Base-by-base conservation (phyloP, 1,140 invertebrate genomes). In the Cotesia glomerata region DNA sequence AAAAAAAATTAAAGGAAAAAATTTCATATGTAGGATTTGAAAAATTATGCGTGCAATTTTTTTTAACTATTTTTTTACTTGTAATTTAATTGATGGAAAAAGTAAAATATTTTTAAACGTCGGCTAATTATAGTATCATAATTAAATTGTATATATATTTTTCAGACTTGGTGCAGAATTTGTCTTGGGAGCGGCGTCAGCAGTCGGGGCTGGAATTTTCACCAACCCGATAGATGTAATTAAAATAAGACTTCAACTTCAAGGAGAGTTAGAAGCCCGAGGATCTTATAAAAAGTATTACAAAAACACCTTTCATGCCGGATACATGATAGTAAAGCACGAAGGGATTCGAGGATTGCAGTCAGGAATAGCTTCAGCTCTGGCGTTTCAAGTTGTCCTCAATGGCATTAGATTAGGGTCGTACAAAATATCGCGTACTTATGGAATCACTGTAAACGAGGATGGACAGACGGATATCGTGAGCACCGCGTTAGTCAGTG, bases 231-330 rank as follows among this genome's bases (percentile, higher is more conserved):
- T 97, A 49, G 96, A 98, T 82, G 94, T 97, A 1, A 90, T 97
- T 0, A 98, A 98, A 87, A 97, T 95, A 5, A 89, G 95, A n/a
- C 90, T 97, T 78, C 96, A 98, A 82, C 86, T 97, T 0, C 96
- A 97, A 86, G 96, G 96, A 8, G 96, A 98, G 82, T 81, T 97
- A 13, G 89, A 91, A 74, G 90, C 91, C 1, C 88, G 89, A 49
- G 94, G 94, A 0, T 82, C 89, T 1, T 92, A 92, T 75, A 83
- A 84, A 9, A 88, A 88, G 32, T 86, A 89, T 74, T 92, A 91
- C 70, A 88, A 88, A 39, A 93, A 92, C 79, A 90, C 92, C 1
- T 87, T 92, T 64, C 93, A 94, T 81, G 92, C 92, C 1, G 89
- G 90, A 58, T 91, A 91, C 72, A 83, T 89, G 2, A 90, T 93